Evolutionary conservation across 2,888 invertebrate genomes (phyloP), one percentile per base, ranked within the genome.

Genomic region (Eupsilia transversa): DNA sequence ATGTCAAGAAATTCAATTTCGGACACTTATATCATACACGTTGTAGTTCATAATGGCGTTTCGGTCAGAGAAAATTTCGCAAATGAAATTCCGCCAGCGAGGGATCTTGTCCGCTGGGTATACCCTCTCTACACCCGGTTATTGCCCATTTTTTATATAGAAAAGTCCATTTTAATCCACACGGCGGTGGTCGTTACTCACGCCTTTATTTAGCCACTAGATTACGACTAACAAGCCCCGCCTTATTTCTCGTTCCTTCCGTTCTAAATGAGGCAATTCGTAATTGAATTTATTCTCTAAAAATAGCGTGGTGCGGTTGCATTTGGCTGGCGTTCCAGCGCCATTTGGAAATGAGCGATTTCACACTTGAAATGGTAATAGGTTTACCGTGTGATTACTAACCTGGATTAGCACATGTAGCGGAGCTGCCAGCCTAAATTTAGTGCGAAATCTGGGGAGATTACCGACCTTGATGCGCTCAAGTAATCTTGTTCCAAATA

Each of bases 71-170:
- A 77, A 90, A 89, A 91, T 92, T 92, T 92, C 91, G 90, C 92
- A 93, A 94, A 94, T 94, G 91, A 93, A 94, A 93, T 94, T 93
- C 93, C 91, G 85, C 81, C 88, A 88, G 88, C 89, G 89, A 88
- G 90, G 91, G 90, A 88, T 89, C 88, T 88, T 86, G 87, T 89
- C 91, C 91, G 85, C 86, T 79, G 89, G 91, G 91, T 87, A 83
- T 84, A 84, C 85, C 89, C 89, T 89, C 89, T 90, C 89, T 89
- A 84, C 89, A 89, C 90, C 87, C 90, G 88, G 91, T 93, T 93
- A 93, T 93, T 92, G 92, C 90, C 92, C 93, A 92, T 93, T 94
- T 93, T 93, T 93, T 93, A 91, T 91, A 91, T 89, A 89, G 91
- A 90, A 92, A 91, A 90, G 89, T 89, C 91, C 89, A 81, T 91